phyloP scores from a whole-genome alignment of 1,140 invertebrate genomes.

The Pygmarrhopalites habei region DNA sequence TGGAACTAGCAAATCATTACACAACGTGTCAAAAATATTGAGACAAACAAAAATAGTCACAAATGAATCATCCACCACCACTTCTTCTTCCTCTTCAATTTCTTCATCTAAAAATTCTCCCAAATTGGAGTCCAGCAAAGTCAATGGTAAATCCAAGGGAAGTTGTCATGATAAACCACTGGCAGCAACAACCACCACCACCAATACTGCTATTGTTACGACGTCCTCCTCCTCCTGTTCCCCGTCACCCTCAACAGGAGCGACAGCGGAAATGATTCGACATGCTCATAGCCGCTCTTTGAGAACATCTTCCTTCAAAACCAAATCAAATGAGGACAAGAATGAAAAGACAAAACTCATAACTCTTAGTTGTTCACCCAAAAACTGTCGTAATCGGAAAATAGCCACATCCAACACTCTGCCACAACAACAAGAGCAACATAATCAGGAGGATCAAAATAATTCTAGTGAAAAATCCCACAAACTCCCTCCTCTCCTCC shows the following conservation, averaged over 20 bases:
- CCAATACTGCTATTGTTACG: not conserved
- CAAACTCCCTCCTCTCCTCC: not conserved
- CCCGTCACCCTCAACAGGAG: constrained; percentile 8
- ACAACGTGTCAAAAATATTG: not conserved
- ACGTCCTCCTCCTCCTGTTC: not conserved
- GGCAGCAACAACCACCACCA: not conserved
- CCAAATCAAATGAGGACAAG: not conserved
- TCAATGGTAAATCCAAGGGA: not conserved
- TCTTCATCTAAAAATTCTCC: too few species aligned
- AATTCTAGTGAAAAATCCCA: not conserved
- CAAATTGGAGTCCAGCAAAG: too few species aligned
- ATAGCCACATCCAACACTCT: not conserved
- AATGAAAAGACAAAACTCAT: not conserved
- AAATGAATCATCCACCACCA: too few species aligned
- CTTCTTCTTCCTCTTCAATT: too few species aligned
- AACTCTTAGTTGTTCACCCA: not conserved
- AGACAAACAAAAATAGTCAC: too few species aligned
- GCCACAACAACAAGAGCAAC: not conserved
- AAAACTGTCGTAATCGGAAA: not conserved
- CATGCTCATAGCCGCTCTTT: constrained; percentile 12
- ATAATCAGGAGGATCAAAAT: too few species aligned
- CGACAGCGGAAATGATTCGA: constrained; percentile 10
- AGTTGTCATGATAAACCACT: too few species aligned
- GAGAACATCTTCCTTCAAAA: constrained; percentile 5
- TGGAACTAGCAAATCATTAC: not conserved